Conservation (phyloP, 2,797 vertebrate genomes). For the Prunella strophiata region DNA sequence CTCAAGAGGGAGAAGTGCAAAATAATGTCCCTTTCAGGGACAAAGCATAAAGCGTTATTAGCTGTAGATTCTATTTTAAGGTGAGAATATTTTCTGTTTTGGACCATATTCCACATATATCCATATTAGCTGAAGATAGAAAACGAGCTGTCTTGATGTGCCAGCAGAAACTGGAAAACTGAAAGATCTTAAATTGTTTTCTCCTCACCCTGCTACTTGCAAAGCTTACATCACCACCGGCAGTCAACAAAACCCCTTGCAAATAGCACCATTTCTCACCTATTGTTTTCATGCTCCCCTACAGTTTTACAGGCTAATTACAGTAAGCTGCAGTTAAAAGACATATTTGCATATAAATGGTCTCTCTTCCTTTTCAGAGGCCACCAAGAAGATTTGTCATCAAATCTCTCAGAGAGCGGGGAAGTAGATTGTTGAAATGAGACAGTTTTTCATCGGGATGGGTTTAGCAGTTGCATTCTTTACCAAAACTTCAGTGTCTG, state of each 20-base stretch:
- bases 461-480: conserved; percentile 2
- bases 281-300: conserved; percentile 2
- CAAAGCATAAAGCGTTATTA: not conserved
- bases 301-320: not conserved
- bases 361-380: not conserved
- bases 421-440: not conserved
- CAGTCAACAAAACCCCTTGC: not conserved
- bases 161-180: not conserved
- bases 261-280: conserved; percentile 29
- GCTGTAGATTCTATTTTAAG: not conserved
- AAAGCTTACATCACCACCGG: not conserved
- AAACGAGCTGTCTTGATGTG: not conserved
- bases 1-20: not conserved
- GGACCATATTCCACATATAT: not conserved
- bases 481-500: not conserved
- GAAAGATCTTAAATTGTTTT: not conserved
- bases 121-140: not conserved
- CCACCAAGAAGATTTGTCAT: not conserved
- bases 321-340: conserved; percentile 4
- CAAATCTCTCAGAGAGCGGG: not conserved
- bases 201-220: not conserved
- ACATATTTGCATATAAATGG: conserved; percentile 24
- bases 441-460: not conserved
- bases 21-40: not conserved
- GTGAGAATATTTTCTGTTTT: not conserved